These are phyloP conservation scores for Drosophila fungiperda DNA, from an alignment of 2,888 invertebrate species.

Conservation along the genomic window DNA sequence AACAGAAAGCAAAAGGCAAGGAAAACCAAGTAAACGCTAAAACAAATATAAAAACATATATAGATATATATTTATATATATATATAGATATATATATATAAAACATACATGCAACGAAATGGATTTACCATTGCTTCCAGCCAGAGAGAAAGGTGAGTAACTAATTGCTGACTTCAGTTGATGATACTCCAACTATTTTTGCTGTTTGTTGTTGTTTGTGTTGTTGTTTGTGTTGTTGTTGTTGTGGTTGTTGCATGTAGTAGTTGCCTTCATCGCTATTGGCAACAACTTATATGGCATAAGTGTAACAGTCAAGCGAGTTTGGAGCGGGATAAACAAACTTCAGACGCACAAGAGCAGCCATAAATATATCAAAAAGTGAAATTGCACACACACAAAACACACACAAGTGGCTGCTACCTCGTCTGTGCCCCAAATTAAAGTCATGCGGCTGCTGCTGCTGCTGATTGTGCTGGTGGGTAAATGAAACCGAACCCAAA, in stretches of 20 bases:
- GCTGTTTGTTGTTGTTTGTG: neutral
- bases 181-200: conserved; percentile 1
- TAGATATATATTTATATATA: neutral
- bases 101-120: conserved; percentile 70
- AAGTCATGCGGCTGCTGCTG: conserved; percentile 18
- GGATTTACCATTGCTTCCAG: conserved; percentile 64
- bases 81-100: neutral
- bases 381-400: conserved; percentile 30
- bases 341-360: conserved; percentile 32
- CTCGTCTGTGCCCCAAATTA: conserved; percentile 43
- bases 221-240: conserved; percentile 3
- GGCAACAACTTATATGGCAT: conserved; percentile 52
- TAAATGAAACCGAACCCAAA: conserved; percentile 61
- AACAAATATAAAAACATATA: neutral
- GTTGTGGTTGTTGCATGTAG: conserved; percentile 30
- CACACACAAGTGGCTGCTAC: conserved; percentile 6
- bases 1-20: conserved; percentile 14
- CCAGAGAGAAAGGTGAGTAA: conserved; percentile 73
- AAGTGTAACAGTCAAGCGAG: conserved; percentile 39
- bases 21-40: neutral
- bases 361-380: conserved; percentile 47
- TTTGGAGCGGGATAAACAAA: conserved; percentile 35
- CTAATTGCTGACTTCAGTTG: conserved; percentile 10
- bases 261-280: conserved; percentile 26
- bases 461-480: conserved; percentile 16